Conservation (phyloP, 2,888 invertebrate genomes). For the Pristionchus fissidentatus region DNA sequence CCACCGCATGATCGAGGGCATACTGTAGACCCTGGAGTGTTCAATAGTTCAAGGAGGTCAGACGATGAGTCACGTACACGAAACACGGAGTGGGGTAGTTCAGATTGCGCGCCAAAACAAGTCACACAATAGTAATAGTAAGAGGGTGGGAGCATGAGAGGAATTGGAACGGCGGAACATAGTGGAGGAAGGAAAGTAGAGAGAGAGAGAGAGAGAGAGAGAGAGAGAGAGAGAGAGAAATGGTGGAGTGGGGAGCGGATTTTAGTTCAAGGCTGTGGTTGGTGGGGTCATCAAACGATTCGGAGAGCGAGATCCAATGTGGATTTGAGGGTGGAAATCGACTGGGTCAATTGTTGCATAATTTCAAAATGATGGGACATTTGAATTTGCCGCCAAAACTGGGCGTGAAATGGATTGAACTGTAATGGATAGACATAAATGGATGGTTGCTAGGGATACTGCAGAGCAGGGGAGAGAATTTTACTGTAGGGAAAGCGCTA, state of each 20-base stretch:
- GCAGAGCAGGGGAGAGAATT: not conserved
- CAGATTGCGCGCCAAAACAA: conserved; percentile 1
- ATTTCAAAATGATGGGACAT: not conserved
- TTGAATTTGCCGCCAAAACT: no score
- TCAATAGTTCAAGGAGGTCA: not conserved
- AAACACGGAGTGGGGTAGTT: not conserved
- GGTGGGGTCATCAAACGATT: no score
- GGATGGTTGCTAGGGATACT: not conserved
- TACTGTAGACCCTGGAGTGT: not conserved
- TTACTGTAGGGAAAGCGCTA: no score
- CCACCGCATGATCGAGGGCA: conserved; percentile 35
- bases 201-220: not conserved
- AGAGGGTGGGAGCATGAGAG: conserved; percentile 8
- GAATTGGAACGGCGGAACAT: conserved; percentile 2
- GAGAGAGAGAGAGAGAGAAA: not conserved
- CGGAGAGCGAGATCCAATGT: conserved; percentile 18
- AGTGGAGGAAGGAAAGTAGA: not conserved
- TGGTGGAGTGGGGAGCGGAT: not conserved
- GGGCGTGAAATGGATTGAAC: not conserved
- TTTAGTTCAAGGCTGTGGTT: conserved; percentile 42
- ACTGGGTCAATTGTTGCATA: not conserved
- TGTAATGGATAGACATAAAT: not conserved
- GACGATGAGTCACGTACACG: not conserved
- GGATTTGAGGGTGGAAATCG: conserved; percentile 37
- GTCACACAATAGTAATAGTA: not conserved